phyloP scores from a whole-genome alignment of 2,888 invertebrate species.

The Lasius platythorax region DNA sequence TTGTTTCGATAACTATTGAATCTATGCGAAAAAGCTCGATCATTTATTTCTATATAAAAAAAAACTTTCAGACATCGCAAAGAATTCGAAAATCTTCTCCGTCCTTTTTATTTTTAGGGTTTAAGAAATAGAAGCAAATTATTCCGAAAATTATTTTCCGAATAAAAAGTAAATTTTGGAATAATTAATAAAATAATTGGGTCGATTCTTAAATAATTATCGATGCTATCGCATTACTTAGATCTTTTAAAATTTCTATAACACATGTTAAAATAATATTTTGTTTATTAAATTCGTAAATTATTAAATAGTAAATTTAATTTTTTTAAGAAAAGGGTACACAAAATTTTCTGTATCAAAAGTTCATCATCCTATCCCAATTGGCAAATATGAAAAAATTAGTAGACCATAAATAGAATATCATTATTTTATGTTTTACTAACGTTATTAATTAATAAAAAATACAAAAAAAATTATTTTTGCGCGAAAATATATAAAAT shows the following conservation, averaged over 20 bases:
- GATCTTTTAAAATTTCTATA: neutral
- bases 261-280: neutral
- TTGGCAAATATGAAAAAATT: neutral
- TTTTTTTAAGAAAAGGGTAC: neutral
- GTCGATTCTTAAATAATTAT: neutral
- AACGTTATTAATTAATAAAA: neutral
- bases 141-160: neutral
- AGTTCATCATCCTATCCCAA: neutral
- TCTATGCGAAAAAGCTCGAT: neutral
- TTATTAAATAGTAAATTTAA: slow-evolving; percentile 11
- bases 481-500: neutral
- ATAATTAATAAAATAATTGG: neutral
- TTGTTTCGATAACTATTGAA: neutral
- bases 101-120: neutral
- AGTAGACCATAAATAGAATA: neutral
- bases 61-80: neutral
- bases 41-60: slow-evolving; percentile 21
- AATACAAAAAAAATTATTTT: neutral
- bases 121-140: neutral
- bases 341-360: too few relatives aligned
- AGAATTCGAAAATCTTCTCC: neutral
- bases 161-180: neutral
- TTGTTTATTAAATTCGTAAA: neutral
- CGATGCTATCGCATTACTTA: neutral
- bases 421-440: neutral